A percentile compares a stretch with the other conserved stretches of the same genome.
Conservation (phyloP, 2,797 vertebrate genomes). For the Poeciliopsis infans region DNA sequence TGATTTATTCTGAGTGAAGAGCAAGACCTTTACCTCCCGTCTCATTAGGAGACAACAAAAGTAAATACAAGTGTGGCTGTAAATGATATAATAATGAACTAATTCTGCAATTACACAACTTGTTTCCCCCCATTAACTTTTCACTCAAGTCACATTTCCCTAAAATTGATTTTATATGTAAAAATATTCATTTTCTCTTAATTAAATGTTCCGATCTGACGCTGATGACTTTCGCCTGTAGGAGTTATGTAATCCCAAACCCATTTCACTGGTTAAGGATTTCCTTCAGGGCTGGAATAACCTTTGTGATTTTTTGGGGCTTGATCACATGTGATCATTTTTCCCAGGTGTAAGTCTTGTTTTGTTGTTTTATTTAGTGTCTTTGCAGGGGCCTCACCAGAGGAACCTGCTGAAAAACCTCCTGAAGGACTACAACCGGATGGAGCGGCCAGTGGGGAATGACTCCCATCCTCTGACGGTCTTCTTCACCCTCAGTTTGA, state of each 20-base stretch:
- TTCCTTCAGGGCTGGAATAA: not conserved
- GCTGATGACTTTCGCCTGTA: not conserved
- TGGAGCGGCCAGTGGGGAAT: slow-evolving; percentile 95
- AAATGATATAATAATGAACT: slow-evolving; percentile 17
- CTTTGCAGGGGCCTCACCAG: slow-evolving; percentile 95
- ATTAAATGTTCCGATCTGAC: slow-evolving; percentile 24
- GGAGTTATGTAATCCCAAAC: not conserved
- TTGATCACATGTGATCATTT: not conserved
- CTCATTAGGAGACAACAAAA: slow-evolving; percentile 21
- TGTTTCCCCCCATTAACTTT: slow-evolving; percentile 15
- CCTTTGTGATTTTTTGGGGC: not conserved
- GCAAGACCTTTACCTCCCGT: slow-evolving; percentile 4
- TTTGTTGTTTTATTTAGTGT: slow-evolving; percentile 75
- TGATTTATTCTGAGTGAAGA: slow-evolving; percentile 18
- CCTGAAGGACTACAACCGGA: slow-evolving; percentile 94
- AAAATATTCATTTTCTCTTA: slow-evolving; percentile 16
- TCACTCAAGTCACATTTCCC: slow-evolving; percentile 14
- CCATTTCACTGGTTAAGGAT: not conserved
- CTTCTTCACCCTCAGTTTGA: slow-evolving; percentile 88
- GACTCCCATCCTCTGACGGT: slow-evolving; percentile 94
- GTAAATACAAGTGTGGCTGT: slow-evolving; percentile 30
- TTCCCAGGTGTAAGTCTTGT: not conserved
- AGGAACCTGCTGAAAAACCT: slow-evolving; percentile 93
- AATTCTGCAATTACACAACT: slow-evolving; percentile 43
- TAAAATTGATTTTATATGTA: slow-evolving; percentile 10